phyloP scores from a whole-genome alignment of 2,113 vertebrate species.

The Crotophaga sulcirostris region DNA sequence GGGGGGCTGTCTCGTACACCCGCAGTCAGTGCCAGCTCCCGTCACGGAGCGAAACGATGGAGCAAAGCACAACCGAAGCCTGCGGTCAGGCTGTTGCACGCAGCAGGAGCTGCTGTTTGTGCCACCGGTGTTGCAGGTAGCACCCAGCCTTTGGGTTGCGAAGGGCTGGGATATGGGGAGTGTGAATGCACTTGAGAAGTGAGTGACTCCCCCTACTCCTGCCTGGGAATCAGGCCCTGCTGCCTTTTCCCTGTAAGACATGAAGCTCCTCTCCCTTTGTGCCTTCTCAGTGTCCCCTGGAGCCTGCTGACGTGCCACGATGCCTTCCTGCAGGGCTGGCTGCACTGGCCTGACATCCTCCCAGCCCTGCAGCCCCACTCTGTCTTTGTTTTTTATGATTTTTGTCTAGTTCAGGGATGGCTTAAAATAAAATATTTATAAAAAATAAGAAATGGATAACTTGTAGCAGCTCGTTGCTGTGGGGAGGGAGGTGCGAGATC shows the following conservation, averaged over 20 bases:
- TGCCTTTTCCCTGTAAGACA: not conserved
- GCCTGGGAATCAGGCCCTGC: not conserved
- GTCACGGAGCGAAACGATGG: rapidly evolving
- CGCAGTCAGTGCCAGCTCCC: not conserved
- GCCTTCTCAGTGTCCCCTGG: not conserved
- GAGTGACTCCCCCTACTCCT: not conserved
- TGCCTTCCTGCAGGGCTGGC: not conserved
- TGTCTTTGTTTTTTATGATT: not conserved
- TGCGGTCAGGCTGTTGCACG: rapidly evolving
- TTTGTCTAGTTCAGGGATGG: not conserved
- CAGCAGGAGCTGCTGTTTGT: not conserved
- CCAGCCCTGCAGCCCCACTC: not conserved
- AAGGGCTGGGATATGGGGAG: not conserved
- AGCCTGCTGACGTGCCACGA: rapidly evolving
- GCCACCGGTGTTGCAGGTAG: not conserved
- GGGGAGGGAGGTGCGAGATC: not conserved
- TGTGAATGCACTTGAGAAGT: not conserved
- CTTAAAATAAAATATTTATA: not conserved
- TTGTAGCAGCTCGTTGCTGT: not conserved
- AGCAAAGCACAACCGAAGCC: not conserved
- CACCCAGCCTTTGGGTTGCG: not conserved
- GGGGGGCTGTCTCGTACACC: not conserved
- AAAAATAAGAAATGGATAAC: not conserved
- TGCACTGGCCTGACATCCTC: not conserved
- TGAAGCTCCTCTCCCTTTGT: not conserved